Conservation (phyloP, 2,113 vertebrate genomes). For the Cisticola juncidis region DNA sequence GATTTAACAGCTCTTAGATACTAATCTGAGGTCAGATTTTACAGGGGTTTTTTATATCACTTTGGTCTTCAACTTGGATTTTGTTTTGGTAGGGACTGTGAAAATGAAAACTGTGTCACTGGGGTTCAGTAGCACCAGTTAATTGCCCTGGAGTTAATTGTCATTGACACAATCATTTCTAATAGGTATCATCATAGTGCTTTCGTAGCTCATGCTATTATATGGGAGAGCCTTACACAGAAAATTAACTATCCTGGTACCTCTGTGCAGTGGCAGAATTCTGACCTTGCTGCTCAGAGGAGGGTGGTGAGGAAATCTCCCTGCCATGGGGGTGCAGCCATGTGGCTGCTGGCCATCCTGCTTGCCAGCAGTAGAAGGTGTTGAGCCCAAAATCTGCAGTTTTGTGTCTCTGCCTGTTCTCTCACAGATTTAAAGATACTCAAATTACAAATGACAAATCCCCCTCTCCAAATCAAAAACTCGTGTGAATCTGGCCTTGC, state of each 20-base stretch:
- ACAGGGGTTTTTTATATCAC: neutral
- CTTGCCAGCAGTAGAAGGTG: no score
- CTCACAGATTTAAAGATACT: neutral
- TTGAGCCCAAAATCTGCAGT: neutral
- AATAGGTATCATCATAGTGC: neutral
- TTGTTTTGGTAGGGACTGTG: neutral
- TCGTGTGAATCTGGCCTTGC: neutral
- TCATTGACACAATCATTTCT: neutral
- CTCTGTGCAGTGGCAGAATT: neutral
- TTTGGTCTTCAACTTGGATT: neutral
- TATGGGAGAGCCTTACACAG: neutral
- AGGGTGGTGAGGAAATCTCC: neutral
- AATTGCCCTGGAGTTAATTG: neutral
- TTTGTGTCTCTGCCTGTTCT: neutral
- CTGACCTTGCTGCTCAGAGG: neutral
- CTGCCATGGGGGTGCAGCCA: neutral
- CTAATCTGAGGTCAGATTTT: neutral
- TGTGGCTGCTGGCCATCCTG: rapidly evolving
- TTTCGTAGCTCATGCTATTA: neutral
- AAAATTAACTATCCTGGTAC: neutral
- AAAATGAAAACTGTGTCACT: neutral
- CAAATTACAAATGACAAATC: neutral
- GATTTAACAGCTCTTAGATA: neutral
- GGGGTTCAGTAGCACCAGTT: neutral
- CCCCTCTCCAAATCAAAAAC: neutral